Conservation (phyloP, 2,888 invertebrate genomes). For the Ametastegia equiseti region DNA sequence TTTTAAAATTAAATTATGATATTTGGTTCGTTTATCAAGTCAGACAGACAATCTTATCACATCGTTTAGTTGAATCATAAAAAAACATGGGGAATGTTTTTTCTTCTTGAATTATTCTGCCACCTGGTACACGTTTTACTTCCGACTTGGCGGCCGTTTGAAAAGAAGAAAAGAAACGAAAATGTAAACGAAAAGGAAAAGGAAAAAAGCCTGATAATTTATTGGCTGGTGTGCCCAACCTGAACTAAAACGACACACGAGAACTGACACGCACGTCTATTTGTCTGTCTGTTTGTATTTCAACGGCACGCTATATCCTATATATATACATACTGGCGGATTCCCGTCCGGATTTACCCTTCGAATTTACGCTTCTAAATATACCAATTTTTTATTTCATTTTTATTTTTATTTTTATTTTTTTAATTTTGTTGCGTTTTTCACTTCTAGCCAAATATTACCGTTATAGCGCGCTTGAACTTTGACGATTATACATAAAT, state of each 20-base stretch:
- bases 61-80: too few species aligned
- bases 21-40: too few species aligned
- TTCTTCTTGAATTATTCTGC: not conserved
- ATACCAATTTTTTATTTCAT: not conserved
- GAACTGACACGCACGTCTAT: slow-evolving; percentile 45
- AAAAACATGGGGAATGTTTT: not conserved
- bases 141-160: not conserved
- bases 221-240: slow-evolving; percentile 29
- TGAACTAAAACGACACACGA: slow-evolving; percentile 39
- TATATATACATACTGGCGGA: not conserved
- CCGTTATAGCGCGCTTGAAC: not conserved
- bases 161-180: not conserved
- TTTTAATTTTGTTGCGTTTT: not conserved
- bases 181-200: not conserved
- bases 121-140: not conserved
- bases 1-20: too few species aligned
- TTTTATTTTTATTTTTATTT: not conserved
- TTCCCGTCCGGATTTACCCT: not conserved
- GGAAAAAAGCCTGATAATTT: slow-evolving; percentile 21
- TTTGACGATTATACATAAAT: not conserved
- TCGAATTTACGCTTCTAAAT: slow-evolving; percentile 4
- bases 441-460: not conserved
- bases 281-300: slow-evolving; percentile 45
- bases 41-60: too few species aligned
- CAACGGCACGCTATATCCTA: slow-evolving; percentile 26